Percentiles rank a stretch among this genome's conserved stretches.
Evolutionary conservation across 1,140 invertebrate species (phyloP).

Genomic region (Micrasema minimum): DNA sequence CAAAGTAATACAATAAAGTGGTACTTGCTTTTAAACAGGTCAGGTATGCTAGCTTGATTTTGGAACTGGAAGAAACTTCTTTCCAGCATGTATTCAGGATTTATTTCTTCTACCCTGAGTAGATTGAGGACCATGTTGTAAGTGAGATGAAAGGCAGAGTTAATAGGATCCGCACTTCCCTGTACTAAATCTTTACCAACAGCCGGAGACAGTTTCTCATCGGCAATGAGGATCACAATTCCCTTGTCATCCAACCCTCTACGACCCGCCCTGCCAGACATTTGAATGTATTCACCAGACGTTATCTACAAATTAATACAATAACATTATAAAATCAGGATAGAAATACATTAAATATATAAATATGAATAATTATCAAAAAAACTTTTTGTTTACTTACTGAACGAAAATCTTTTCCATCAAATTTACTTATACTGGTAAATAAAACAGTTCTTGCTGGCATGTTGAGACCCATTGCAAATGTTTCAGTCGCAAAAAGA

Average conservation of each 20-base stretch:
- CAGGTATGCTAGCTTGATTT: constrained; percentile 95
- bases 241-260: constrained; percentile 98
- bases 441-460: constrained; percentile 98
- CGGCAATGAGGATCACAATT: constrained; percentile 98
- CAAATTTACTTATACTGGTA: constrained; percentile 94
- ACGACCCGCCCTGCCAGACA: constrained; percentile 97
- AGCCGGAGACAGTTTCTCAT: constrained; percentile 93
- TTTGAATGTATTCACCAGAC: constrained; percentile 99
- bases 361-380: constrained; percentile 20
- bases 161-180: constrained; percentile 94
- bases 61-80: constrained; percentile 99
- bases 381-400: constrained; percentile 69
- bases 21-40: constrained; percentile 80
- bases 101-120: constrained; percentile 97
- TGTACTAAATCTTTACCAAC: constrained; percentile 89
- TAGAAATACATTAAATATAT: too few species aligned
- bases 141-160: constrained; percentile 98
- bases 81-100: constrained; percentile 99
- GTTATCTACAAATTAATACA: constrained; percentile 76
- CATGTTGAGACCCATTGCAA: constrained; percentile 99
- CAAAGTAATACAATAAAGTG: too few species aligned
- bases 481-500: constrained; percentile 99
- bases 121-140: constrained; percentile 99
- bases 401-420: constrained; percentile 96
- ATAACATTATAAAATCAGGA: too few species aligned